Evolutionary conservation across 2,888 invertebrate genomes (phyloP).

Genomic region (Lottia gigantea): DNA sequence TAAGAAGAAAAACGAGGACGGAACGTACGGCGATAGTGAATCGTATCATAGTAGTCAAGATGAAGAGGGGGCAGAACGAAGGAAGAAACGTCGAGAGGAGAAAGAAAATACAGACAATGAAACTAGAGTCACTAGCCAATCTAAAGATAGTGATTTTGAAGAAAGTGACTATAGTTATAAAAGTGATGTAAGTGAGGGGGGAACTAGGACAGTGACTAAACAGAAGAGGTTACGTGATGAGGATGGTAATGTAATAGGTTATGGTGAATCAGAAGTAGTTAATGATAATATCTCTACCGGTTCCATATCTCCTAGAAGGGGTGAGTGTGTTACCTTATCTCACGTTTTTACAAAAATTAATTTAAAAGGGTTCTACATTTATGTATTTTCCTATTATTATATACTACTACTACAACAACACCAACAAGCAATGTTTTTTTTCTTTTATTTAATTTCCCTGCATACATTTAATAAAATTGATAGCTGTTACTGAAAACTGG

Average conservation of each 20-base stretch:
- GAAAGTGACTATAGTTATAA: slow-evolving; percentile 42
- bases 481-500: too few relatives aligned
- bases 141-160: slow-evolving; percentile 24
- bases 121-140: slow-evolving; percentile 17
- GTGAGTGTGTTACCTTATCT: slow-evolving; percentile 20
- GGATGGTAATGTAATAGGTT: slow-evolving; percentile 51
- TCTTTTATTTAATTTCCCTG: too few relatives aligned
- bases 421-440: too few relatives aligned
- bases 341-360: too few relatives aligned
- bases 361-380: not conserved
- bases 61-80: slow-evolving; percentile 53
- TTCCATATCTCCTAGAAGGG: slow-evolving; percentile 34
- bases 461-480: too few relatives aligned
- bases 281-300: slow-evolving; percentile 29
- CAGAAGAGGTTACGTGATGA: slow-evolving; percentile 47
- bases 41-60: slow-evolving; percentile 62
- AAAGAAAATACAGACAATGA: slow-evolving; percentile 24
- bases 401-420: too few relatives aligned
- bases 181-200: slow-evolving; percentile 60
- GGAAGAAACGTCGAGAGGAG: slow-evolving; percentile 47
- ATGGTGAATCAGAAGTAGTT: slow-evolving; percentile 39
- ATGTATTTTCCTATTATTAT: not conserved
- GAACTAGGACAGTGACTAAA: slow-evolving; percentile 53
- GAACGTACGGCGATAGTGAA: slow-evolving; percentile 55
- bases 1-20: slow-evolving; percentile 49